Evolutionary conservation across 2,113 vertebrate genomes (phyloP), one percentile per base, ranked within the genome.

Genomic region (Talpa occidentalis): DNA sequence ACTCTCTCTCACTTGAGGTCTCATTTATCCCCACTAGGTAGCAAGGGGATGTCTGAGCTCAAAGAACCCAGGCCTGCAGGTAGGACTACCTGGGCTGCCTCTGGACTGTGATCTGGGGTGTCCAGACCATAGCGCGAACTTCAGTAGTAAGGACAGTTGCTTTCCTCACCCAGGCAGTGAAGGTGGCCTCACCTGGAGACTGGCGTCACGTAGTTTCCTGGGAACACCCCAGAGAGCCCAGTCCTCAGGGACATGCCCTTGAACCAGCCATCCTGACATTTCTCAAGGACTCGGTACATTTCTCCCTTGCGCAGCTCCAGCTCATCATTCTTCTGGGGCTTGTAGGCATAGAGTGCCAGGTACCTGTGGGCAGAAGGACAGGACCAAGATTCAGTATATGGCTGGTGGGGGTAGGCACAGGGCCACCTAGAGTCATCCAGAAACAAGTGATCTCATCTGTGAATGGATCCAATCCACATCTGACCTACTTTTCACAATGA

Each of bases 221-320:
- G 99, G 96, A 99, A 99, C 94, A 99, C 99, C 0, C 99, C 99
- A 0, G 99, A 99, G 90, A 98, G 98, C 0, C 99, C 99, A 0
- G 98, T 99, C 96, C 99, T 98, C 96, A 99, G 97, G 1, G 99
- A 99, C 0, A 99, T 99, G 37, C 99, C 99, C 98, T 99, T 99
- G 98, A 99, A 99, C 99, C 99, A 99, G 64, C 99, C 99, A 0
- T 99, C 99, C 96, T 99, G 99, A 96, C 99, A 99, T 97, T 99
- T 99, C 98, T 99, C 99, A 24, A 98, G 99, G 97, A 99, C 99
- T 0, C 99, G 99, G 97, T 99, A 99, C 99, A 99, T 99, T 98
- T 99, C 99, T 0, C 99, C 99, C 97, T 99, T 99, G 94, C 99
- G 98, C 72, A 99, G 98, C 96, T 99, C 99, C 94, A 99, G 98